These are phyloP conservation scores for Anniella stebbinsi DNA, from an alignment of 2,797 vertebrate genomes.

Conservation along the genomic window DNA sequence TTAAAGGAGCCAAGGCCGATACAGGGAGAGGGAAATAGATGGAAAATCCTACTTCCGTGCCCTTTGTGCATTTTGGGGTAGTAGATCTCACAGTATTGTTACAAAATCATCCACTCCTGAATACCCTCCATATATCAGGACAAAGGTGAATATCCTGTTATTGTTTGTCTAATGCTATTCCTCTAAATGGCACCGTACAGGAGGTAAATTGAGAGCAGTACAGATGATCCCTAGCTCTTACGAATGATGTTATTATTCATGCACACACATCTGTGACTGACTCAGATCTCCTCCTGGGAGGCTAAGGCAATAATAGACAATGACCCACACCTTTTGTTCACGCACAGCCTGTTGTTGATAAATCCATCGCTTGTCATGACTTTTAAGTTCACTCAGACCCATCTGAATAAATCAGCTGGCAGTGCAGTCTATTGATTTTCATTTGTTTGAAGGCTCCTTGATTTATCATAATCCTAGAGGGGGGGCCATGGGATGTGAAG, in stretches of 20 bases:
- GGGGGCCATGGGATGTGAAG: not conserved
- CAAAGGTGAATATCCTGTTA: slow-evolving; percentile 14
- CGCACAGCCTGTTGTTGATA: slow-evolving; percentile 21
- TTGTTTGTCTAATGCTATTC: slow-evolving; percentile 9
- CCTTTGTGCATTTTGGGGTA: not conserved
- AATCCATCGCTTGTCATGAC: slow-evolving; percentile 16
- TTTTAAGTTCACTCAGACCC: slow-evolving; percentile 4
- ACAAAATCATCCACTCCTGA: not conserved
- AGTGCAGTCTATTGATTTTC: slow-evolving; percentile 27
- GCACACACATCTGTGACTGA: slow-evolving; percentile 18
- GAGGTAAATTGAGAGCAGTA: slow-evolving; percentile 14
- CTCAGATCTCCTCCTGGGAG: slow-evolving; percentile 14
- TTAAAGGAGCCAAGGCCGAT: not conserved
- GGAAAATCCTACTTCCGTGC: not conserved
- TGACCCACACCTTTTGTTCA: slow-evolving; percentile 20
- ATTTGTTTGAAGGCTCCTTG: slow-evolving; percentile 22
- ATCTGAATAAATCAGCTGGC: slow-evolving; percentile 23
- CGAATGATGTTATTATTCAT: slow-evolving; percentile 25
- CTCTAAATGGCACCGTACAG: not conserved
- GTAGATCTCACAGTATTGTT: not conserved
- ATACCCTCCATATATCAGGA: slow-evolving; percentile 8
- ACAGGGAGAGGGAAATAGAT: not conserved
- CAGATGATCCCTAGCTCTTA: slow-evolving; percentile 11
- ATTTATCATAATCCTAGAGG: slow-evolving; percentile 7
- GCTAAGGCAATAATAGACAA: slow-evolving; percentile 26